Evolutionary conservation across 2,888 invertebrate genomes (phyloP).

Genomic region (Petrolisthes manimaculis): DNA sequence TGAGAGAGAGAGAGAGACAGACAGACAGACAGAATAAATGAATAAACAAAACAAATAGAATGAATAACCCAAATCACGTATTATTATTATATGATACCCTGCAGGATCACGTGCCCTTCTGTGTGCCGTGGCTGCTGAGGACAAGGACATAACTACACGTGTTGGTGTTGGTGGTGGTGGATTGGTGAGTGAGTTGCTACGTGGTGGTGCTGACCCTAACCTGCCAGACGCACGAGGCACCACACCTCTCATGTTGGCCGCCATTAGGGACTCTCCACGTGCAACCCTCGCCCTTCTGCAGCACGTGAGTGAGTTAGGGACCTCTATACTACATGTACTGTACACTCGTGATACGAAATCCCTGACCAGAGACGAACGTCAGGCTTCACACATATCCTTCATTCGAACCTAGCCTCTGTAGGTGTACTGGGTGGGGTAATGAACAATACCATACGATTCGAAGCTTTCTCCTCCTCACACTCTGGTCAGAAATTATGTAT

Average conservation of each 20-base stretch:
- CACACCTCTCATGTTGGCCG: conserved; percentile 67
- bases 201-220: conserved; percentile 67
- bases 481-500: too few relatives aligned
- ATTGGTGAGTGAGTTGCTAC: conserved; percentile 64
- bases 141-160: neutral
- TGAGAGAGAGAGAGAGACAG: neutral
- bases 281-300: conserved; percentile 64
- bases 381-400: too few relatives aligned
- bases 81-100: too few relatives aligned
- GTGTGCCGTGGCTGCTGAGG: conserved; percentile 5
- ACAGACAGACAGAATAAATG: neutral
- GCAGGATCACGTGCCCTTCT: conserved; percentile 15
- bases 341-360: too few relatives aligned
- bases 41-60: too few relatives aligned
- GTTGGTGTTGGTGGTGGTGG: conserved; percentile 39
- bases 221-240: conserved; percentile 66
- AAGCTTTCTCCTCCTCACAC: too few relatives aligned
- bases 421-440: too few relatives aligned
- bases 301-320: conserved; percentile 63
- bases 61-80: too few relatives aligned
- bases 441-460: too few relatives aligned
- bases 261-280: conserved; percentile 56
- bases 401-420: too few relatives aligned
- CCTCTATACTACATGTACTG: too few relatives aligned
- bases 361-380: too few relatives aligned